A percentile compares a stretch with the other conserved stretches of the same genome.
phyloP scores from a whole-genome alignment of 2,113 vertebrate species.

The rabbit (Oryctolagus cuniculus) region DNA sequence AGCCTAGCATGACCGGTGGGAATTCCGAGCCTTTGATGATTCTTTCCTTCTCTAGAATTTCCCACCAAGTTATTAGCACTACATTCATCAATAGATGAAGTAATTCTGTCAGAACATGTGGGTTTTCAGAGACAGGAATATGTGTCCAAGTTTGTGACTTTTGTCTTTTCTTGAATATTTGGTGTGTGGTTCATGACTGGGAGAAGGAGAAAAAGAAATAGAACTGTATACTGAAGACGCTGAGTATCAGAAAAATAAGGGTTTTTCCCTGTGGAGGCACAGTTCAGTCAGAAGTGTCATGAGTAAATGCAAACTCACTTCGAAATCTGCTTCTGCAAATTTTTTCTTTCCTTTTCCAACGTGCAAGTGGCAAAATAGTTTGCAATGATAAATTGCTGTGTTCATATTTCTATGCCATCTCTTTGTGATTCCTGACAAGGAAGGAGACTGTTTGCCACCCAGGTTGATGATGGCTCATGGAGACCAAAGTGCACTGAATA shows the following conservation, averaged over 20 bases:
- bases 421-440: background rate
- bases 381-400: background rate
- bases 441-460: background rate
- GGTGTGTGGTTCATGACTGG: background rate
- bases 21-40: background rate
- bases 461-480: background rate
- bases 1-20: background rate
- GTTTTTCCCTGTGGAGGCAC: accelerated
- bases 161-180: background rate
- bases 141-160: background rate
- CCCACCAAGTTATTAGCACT: background rate
- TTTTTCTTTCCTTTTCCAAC: background rate
- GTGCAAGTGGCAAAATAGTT: background rate
- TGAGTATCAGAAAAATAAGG: accelerated
- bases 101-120: background rate
- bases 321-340: background rate
- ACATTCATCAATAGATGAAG: background rate
- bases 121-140: background rate
- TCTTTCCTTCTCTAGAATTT: background rate
- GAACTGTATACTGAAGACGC: background rate
- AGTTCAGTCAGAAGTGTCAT: accelerated
- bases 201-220: background rate
- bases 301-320: accelerated
- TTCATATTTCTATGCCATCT: background rate
- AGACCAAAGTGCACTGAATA: background rate